These are phyloP conservation scores for Amaurobius ferox DNA, from an alignment of 2,888 invertebrate species.

Conservation along the genomic window DNA sequence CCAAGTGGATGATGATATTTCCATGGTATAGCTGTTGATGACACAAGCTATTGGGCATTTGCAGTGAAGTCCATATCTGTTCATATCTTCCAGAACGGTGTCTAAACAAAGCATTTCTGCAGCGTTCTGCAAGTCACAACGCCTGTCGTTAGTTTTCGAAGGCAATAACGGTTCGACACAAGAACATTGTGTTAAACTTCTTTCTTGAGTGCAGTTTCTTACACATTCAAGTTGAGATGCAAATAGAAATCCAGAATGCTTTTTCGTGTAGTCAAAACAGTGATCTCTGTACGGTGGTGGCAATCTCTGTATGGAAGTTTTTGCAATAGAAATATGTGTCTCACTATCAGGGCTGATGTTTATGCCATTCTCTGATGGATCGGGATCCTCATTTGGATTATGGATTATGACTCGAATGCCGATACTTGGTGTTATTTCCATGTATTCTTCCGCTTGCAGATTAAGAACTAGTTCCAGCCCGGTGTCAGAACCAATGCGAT, in stretches of 20 bases:
- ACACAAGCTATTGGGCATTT: no score
- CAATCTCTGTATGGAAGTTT: constrained; percentile 31
- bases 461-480: constrained; percentile 71
- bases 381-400: constrained; percentile 58
- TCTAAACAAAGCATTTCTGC: no score
- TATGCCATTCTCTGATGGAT: constrained; percentile 25
- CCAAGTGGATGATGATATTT: no score
- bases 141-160: no score
- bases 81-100: no score
- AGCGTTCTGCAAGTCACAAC: no score
- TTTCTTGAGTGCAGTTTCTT: constrained; percentile 1
- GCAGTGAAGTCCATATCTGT: no score
- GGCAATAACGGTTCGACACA: constrained; percentile 25
- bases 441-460: constrained; percentile 59
- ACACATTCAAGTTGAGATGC: constrained; percentile 3
- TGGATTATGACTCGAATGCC: constrained; percentile 72
- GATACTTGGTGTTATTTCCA: constrained; percentile 62
- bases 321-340: constrained; percentile 8
- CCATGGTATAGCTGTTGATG: no score
- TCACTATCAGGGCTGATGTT: constrained; percentile 36
- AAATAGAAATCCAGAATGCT: neutral
- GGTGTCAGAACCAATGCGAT: neutral
- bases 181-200: neutral
- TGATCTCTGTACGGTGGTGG: constrained; percentile 72
- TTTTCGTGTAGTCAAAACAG: constrained; percentile 46